Evolutionary conservation across 1,140 invertebrate species (phyloP), one percentile per base, ranked within the genome.

Genomic region (Whitmania pigra): DNA sequence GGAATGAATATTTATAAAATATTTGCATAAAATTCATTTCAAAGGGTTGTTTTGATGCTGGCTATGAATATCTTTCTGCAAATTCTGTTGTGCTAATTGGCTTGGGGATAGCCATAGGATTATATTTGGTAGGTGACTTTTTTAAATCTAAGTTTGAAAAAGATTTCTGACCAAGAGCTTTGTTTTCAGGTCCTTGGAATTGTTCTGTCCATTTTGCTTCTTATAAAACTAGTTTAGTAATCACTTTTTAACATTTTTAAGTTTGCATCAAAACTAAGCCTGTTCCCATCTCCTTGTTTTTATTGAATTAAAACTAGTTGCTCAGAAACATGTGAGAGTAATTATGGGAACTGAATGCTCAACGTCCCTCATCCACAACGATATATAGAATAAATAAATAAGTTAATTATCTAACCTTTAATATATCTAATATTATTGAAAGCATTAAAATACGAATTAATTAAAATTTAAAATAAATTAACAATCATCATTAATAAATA

Each of bases 21-120:
- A 13, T 9, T 6, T 17, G 11, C 20, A 13, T 25, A 13, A 13
- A 31, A 63, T 63, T 25, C 60, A 27, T 63, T 68, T 68, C 68
- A 69, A 43, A 73, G 69, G 73, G 73, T 49, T 73, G 73, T 54
- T 73, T 60, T 63, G 69, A 71, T 71, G 69, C 69, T 36, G 73
- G 69, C 11, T 53, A 71, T 20, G 36, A 36, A 7, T 73, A 73
- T 53, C 53, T 73, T 13, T 40, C 43, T 15, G 73, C 55, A 43
- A 73, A 73, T 53, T 53, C 73, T 18, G 69, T n/a, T 13, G 63
- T 73, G 36, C 40, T 73, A n/a, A 73, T 73, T 66, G 68, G 69
- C 11, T 53, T 73, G 22, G 73, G 73, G 36, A 71, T 73, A 43
- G 60, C 22, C 40, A 31, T 73, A 31, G 54, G 43, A 7, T 63